A percentile compares a stretch with the other conserved stretches of the same genome.
Evolutionary conservation across 2,113 vertebrate species (phyloP).

Genomic region (Sakesphorus luctuosus): DNA sequence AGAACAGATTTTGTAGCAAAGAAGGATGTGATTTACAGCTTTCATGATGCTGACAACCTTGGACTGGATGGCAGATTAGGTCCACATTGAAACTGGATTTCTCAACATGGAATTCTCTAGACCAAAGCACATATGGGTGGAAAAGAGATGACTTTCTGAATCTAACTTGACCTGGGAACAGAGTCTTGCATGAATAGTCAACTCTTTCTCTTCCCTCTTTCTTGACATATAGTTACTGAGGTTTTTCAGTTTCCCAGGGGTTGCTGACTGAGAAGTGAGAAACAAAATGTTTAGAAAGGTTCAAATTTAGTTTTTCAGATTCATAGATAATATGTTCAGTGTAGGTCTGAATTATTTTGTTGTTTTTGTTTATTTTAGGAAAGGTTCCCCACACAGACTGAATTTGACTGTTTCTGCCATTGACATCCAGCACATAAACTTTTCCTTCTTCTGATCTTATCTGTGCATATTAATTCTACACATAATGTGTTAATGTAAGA

Average conservation of each 20-base stretch:
- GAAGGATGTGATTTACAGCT: background rate
- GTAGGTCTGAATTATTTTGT: background rate
- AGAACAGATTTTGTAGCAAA: background rate
- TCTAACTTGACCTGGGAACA: background rate
- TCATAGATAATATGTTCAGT: background rate
- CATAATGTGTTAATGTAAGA: background rate
- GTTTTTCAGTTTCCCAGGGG: background rate
- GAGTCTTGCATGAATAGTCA: background rate
- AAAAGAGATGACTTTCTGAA: background rate
- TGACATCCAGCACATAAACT: background rate
- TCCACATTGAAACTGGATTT: background rate
- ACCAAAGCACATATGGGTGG: rapidly evolving
- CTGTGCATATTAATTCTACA: background rate
- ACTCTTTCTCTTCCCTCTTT: background rate
- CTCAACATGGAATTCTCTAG: background rate
- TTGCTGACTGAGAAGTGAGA: background rate
- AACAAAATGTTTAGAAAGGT: background rate
- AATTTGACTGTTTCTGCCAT: background rate
- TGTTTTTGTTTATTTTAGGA: background rate
- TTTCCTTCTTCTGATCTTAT: background rate
- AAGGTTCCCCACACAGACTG: background rate
- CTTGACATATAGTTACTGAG: background rate
- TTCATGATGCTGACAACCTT: background rate
- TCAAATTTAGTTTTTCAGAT: background rate
- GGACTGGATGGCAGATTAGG: background rate